Percentiles rank a stretch among this genome's conserved stretches.
Conservation (phyloP, 2,797 vertebrate genomes). For the Podarcis lilfordi region DNA sequence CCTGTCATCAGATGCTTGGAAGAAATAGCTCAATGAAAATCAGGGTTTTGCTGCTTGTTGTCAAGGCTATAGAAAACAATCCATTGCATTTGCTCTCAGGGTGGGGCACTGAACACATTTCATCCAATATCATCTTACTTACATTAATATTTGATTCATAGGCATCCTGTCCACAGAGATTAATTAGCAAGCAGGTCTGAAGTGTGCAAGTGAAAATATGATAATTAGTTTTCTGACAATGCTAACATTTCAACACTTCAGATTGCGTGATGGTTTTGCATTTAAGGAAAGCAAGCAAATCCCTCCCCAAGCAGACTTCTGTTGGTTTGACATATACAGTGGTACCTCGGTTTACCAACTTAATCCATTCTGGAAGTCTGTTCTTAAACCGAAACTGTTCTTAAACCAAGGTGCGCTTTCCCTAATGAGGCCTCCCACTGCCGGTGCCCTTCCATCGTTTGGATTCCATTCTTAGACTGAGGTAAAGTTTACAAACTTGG, state of each 20-base stretch:
- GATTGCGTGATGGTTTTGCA: constrained; percentile 63
- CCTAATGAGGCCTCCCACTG: no score
- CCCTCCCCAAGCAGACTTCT: constrained; percentile 70
- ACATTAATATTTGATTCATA: constrained; percentile 66
- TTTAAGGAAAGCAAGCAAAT: constrained; percentile 69
- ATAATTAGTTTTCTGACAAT: constrained; percentile 67
- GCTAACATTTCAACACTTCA: constrained; percentile 61
- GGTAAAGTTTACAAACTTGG: no score
- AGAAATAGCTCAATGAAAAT: constrained; percentile 77
- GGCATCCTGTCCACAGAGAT: constrained; percentile 68
- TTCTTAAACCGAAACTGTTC: no score
- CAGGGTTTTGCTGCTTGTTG: constrained; percentile 63
- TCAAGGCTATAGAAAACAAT: constrained; percentile 69
- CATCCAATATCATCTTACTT: constrained; percentile 73
- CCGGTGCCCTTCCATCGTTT: no score
- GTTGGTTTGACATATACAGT: constrained; percentile 64
- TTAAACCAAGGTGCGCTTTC: no score
- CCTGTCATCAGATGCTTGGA: constrained; percentile 80
- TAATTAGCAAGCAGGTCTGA: constrained; percentile 72
- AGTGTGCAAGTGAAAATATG: constrained; percentile 73
- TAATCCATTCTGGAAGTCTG: no score
- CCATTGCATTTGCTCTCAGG: constrained; percentile 60
- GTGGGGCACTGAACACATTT: constrained; percentile 60
- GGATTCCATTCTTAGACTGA: no score
- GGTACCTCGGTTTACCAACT: no score